Evolutionary conservation across 2,113 vertebrate genomes (phyloP), one percentile per base, ranked within the genome.

Genomic region (Apaloderma vittatum): DNA sequence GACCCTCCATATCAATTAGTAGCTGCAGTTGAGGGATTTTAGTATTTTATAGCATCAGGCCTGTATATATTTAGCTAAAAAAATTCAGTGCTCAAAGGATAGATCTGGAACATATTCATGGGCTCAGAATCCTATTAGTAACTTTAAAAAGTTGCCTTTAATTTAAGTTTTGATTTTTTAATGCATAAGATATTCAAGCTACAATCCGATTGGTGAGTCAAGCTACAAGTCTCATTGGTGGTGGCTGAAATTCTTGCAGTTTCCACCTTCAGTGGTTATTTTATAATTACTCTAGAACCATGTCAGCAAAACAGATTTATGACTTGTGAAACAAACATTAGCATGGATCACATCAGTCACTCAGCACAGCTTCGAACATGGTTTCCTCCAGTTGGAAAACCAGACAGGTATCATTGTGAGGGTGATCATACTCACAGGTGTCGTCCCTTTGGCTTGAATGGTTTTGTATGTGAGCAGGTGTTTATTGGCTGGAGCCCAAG

Each of bases 391-490:
- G 32, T 32, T 76, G 86, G 79, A 45, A 88, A 94, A 83, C 63
- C 46, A 86, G 58, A 52, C 49, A 68, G 55, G 54, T 65, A 63
- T 29, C 46, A 6, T 63, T 5, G 2, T 2, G 11, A 37, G 52
- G 46, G 54, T 36, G 63, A 51, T 36, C 75, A 22, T 77, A 61
- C 81, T 86, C 36, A 55, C 87, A 87, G 46, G 67, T 96, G 88
- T 49, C 0, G 0, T 76, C 63, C 51, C 34, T 66, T 83, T 71
- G 82, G 65, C 72, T 86, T 80, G 29, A 95, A 77, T 52, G 74
- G 46, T 63, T 94, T 70, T 93, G 78, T 90, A 6, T 37, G 23
- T 51, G 59, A 92, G 67, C 90, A 90, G 79, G 75, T 77, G 78
- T 80, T 94, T 59, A 26, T 59, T 90, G 93, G 72, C 85, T 74